A percentile compares a stretch with the other conserved stretches of the same genome.
These are phyloP conservation scores for Bryconaethiops microstoma DNA, from an alignment of 2,797 vertebrate species.

Conservation along the genomic window DNA sequence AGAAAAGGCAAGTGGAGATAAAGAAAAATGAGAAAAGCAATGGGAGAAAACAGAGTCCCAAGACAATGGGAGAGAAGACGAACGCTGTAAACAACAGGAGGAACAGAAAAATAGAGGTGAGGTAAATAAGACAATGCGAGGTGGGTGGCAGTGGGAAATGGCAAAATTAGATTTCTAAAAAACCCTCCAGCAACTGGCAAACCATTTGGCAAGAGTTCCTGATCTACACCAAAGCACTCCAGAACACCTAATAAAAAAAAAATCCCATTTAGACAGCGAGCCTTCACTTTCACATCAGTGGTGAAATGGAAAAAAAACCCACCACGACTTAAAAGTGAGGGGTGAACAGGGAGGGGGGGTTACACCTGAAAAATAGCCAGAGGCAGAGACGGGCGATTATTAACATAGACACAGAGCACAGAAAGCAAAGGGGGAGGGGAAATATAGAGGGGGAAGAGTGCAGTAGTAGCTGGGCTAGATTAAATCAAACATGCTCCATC, in stretches of 20 bases:
- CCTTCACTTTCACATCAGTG: slow-evolving; percentile 63
- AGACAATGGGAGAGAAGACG: slow-evolving; percentile 1
- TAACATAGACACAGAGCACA: slow-evolving; percentile 13
- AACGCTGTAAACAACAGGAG: slow-evolving; percentile 66
- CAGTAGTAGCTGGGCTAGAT: slow-evolving; percentile 52
- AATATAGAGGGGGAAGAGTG: slow-evolving; percentile 32
- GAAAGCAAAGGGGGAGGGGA: slow-evolving; percentile 29
- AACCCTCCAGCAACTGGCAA: slow-evolving; percentile 42
- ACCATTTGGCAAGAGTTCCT: slow-evolving; percentile 71
- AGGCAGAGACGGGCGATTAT: slow-evolving; percentile 23
- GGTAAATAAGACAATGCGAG: slow-evolving; percentile 67
- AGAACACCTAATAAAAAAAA: slow-evolving; percentile 73
- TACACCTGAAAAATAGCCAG: slow-evolving; percentile 29
- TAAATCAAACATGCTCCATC: slow-evolving; percentile 62
- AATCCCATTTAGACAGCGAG: slow-evolving; percentile 73
- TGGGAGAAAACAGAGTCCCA: neutral
- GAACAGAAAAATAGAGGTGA: slow-evolving; percentile 64
- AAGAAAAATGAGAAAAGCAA: neutral
- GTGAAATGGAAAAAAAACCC: slow-evolving; percentile 36
- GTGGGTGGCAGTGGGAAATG: slow-evolving; percentile 60
- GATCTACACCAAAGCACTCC: slow-evolving; percentile 64
- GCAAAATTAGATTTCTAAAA: slow-evolving; percentile 65
- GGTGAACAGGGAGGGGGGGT: slow-evolving; percentile 21
- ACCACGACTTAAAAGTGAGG: slow-evolving; percentile 24
- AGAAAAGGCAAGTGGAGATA: neutral